Percentiles rank a stretch among this genome's conserved stretches.
phyloP scores from a whole-genome alignment of 2,113 vertebrate genomes.

The Oreochromis spilurus region DNA sequence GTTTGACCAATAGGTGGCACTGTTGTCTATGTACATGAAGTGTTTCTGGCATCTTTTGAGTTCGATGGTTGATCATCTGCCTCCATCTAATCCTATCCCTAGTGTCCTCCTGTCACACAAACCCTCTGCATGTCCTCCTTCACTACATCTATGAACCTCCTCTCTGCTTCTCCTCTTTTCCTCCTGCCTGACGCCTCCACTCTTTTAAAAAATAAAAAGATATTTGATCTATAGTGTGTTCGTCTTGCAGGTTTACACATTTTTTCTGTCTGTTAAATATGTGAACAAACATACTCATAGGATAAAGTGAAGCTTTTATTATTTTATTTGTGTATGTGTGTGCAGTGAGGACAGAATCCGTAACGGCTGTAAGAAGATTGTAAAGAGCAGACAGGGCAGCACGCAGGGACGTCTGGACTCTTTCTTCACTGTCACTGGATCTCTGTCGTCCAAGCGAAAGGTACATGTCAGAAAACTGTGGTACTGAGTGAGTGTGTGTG shows the following conservation, averaged over 20 bases:
- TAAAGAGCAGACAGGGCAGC: slow-evolving; percentile 90
- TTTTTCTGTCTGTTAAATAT: neutral
- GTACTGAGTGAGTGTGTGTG: no score
- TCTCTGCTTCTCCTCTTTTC: neutral
- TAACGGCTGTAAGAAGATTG: slow-evolving; percentile 83
- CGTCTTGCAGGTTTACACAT: neutral
- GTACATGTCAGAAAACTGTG: slow-evolving; percentile 14
- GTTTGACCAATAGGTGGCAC: neutral
- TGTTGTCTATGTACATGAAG: neutral
- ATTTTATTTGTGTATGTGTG: neutral
- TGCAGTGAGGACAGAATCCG: slow-evolving; percentile 87
- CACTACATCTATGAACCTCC: neutral
- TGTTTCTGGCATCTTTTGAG: neutral
- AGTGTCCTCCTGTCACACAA: neutral
- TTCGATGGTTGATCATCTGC: neutral
- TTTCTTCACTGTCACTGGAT: slow-evolving; percentile 93
- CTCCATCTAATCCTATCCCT: neutral
- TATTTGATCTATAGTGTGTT: neutral
- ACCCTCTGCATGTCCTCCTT: neutral
- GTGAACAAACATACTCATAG: neutral
- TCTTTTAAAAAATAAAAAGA: neutral
- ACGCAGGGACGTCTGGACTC: slow-evolving; percentile 93
- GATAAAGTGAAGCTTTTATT: neutral
- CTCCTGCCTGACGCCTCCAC: rapidly evolving
- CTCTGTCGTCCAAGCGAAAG: slow-evolving; percentile 92